These are phyloP conservation scores for Limanda limanda DNA, from an alignment of 2,113 vertebrate genomes.

Conservation along the genomic window DNA sequence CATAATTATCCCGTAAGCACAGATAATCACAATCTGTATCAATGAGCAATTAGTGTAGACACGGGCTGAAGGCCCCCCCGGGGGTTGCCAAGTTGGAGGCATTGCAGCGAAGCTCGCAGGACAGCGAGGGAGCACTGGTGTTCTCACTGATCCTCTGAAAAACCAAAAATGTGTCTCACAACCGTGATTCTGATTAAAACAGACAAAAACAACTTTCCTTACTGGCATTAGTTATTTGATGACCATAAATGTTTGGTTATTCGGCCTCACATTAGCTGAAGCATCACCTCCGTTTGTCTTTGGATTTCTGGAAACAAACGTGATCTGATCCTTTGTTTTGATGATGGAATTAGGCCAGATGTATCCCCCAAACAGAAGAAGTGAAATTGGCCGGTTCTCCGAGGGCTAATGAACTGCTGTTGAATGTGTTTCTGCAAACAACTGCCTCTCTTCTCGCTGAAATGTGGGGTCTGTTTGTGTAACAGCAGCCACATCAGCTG, in stretches of 20 bases:
- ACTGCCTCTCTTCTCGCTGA: constrained; percentile 6
- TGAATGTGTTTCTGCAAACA: constrained; percentile 52
- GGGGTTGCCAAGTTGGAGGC: constrained; percentile 48
- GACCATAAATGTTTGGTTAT: constrained; percentile 15
- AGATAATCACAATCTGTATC: constrained; percentile 79
- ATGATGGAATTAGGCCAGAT: constrained; percentile 21
- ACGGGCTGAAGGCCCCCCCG: constrained; percentile 62
- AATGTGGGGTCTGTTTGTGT: constrained; percentile 41
- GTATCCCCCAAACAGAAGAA: constrained; percentile 43
- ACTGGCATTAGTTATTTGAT: constrained; percentile 1
- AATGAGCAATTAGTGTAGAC: constrained; percentile 78
- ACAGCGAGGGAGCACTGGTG: not conserved
- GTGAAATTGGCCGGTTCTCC: constrained; percentile 26
- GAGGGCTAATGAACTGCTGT: constrained; percentile 35
- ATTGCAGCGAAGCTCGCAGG: constrained; percentile 17
- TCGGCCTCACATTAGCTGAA: not conserved
- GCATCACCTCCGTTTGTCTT: constrained; percentile 2
- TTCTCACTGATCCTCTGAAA: not conserved
- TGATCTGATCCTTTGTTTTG: constrained; percentile 38
- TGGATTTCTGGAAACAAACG: not conserved
- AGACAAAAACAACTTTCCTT: constrained; percentile 2
- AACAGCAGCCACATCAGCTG: constrained; percentile 25
- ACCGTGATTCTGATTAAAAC: not conserved
- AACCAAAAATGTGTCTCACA: not conserved
- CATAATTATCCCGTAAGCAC: constrained; percentile 74